Evolutionary conservation across 2,888 invertebrate species (phyloP), one percentile per base, ranked within the genome.

Genomic region (Micoletzkya japonica): DNA sequence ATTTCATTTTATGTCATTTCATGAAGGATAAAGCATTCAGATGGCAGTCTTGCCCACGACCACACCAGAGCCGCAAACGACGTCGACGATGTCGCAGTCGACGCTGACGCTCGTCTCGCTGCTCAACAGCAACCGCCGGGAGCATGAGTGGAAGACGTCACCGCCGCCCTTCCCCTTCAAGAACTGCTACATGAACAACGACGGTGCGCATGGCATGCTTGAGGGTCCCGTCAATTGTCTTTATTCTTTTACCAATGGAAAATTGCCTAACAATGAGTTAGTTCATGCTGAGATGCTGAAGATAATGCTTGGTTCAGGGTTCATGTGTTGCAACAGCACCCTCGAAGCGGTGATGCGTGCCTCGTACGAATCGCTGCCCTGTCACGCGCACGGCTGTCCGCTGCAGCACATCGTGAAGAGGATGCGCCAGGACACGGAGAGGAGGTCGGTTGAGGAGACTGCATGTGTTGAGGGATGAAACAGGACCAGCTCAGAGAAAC

Each of bases 261-360:
- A 44, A 44, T 44, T 14, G 20, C 10, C 10, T 44, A 44, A 20
- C n/a, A n/a, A n/a, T n/a, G n/a, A n/a, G n/a, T n/a, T n/a, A n/a
- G n/a, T n/a, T n/a, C n/a, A n/a, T n/a, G n/a, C n/a, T n/a, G n/a
- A n/a, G n/a, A n/a, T n/a, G n/a, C n/a, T n/a, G n/a, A n/a, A n/a
- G n/a, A n/a, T 54, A 24, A 44, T 44, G 10, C 44, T 26, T 20
- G 14, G 39, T 52, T 4, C 30, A 67, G 67, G 57, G 17, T 67
- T 70, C 69, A 73, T 73, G 70, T 79, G 79, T 54, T 79, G 79
- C 66, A 77, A 77, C 60, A 64, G 72, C 39, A 50, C 60, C 1
- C 61, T 79, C 44, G 79, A 79, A 34, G 39, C 66, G 4, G 14
- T 76, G 10, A 74, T 79, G 44, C 39, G 75, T 20, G 7, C 50